Conservation (phyloP, 2,113 vertebrate genomes). For the Petroica traversi region DNA sequence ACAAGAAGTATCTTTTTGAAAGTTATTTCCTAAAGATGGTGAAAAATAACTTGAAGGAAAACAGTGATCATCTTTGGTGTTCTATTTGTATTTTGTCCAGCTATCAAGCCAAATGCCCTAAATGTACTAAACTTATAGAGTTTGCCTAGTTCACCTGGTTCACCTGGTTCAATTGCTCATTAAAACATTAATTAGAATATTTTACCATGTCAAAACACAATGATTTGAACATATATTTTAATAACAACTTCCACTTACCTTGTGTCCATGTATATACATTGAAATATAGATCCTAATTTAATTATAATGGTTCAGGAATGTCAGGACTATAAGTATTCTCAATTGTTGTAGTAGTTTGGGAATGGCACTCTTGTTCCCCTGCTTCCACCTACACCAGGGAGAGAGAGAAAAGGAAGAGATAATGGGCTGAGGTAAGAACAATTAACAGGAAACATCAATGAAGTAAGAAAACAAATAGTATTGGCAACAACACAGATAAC, state of each 20-base stretch:
- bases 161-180: neutral
- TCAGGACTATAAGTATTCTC: neutral
- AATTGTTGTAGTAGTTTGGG: neutral
- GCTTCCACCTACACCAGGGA: neutral
- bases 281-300: neutral
- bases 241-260: neutral
- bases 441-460: neutral
- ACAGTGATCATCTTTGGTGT: neutral
- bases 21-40: neutral
- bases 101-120: neutral
- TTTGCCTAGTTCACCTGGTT: too few relatives aligned
- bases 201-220: neutral
- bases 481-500: neutral
- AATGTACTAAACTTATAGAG: neutral
- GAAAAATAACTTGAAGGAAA: neutral
- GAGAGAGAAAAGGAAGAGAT: neutral
- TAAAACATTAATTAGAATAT: neutral
- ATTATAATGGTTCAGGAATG: neutral
- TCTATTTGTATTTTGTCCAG: neutral
- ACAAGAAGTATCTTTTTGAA: neutral
- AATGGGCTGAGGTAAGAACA: neutral
- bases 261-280: neutral
- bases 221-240: neutral
- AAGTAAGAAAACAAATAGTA: neutral
- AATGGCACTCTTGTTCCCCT: neutral